Evolutionary conservation across 2,797 vertebrate genomes (phyloP).

Genomic region (Myotis myotis): DNA sequence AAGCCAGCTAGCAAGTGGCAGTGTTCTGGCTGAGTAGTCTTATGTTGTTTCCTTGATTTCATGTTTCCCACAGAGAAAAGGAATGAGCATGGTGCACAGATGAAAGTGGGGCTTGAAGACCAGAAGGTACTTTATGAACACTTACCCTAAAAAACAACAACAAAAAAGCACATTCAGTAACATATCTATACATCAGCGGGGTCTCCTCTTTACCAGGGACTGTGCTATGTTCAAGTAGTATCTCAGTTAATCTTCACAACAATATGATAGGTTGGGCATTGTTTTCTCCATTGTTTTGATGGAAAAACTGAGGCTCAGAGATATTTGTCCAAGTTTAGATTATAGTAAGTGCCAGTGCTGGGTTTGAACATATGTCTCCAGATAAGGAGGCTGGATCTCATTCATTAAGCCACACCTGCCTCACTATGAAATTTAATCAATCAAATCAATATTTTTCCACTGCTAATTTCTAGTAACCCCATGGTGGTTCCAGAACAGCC

Average conservation of each 20-base stretch:
- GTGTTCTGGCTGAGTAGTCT: neutral
- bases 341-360: neutral
- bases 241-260: neutral
- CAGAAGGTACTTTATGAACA: neutral
- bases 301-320: neutral
- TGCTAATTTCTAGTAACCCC: neutral
- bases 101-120: neutral
- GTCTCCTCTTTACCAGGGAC: neutral
- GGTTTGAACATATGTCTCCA: conserved; percentile 20
- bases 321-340: conserved; percentile 6
- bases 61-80: neutral
- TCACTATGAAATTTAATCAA: conserved; percentile 24
- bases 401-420: conserved; percentile 36
- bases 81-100: neutral
- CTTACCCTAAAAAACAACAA: neutral
- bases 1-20: neutral
- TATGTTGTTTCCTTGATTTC: neutral
- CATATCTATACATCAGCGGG: neutral
- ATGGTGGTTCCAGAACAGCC: neutral
- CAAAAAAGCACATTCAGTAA: neutral
- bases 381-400: neutral
- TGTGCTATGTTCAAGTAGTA: neutral
- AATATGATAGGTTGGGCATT: neutral
- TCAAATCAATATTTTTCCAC: neutral
- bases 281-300: neutral